Conservation (phyloP, 2,113 vertebrate genomes). For the Gila orcuttii region DNA sequence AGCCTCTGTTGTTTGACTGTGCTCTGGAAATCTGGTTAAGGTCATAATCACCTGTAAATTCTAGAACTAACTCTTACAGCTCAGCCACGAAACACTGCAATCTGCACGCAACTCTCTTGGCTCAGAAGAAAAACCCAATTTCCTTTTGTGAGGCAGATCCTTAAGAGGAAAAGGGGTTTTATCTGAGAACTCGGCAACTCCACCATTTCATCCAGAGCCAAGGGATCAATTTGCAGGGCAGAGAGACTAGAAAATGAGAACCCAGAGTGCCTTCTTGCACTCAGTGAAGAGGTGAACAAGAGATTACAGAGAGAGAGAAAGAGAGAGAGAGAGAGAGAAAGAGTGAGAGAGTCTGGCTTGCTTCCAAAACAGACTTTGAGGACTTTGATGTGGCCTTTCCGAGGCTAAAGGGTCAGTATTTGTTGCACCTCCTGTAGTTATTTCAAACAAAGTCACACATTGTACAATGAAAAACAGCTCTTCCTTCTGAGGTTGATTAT, state of each 20-base stretch:
- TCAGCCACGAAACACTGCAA: neutral
- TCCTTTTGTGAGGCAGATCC: conserved; percentile 33
- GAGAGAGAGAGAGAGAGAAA: neutral
- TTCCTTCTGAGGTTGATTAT: conserved; percentile 5
- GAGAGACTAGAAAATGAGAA: conserved; percentile 48
- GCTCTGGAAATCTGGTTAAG: neutral
- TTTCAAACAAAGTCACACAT: conserved; percentile 38
- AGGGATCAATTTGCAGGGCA: conserved; percentile 52
- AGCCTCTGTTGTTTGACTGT: neutral
- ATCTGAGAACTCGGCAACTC: conserved; percentile 39
- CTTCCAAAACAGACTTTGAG: conserved; percentile 36
- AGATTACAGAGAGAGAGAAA: neutral
- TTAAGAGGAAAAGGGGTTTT: conserved; percentile 34
- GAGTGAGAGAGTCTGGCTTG: neutral
- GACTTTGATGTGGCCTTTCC: conserved; percentile 40
- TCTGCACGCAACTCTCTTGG: conserved; percentile 4
- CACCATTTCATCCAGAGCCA: conserved; percentile 51
- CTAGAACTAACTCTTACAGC: neutral
- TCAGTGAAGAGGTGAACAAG: conserved; percentile 2
- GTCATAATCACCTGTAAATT: conserved; percentile 1
- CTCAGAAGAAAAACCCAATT: conserved; percentile 35
- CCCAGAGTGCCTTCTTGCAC: conserved; percentile 21
- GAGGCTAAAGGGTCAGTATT: conserved; percentile 35
- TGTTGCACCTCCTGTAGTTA: conserved; percentile 43
- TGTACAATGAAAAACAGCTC: neutral